Evolutionary conservation across 2,113 vertebrate genomes (phyloP), one percentile per base, ranked within the genome.

Genomic region (Coturnix japonica): DNA sequence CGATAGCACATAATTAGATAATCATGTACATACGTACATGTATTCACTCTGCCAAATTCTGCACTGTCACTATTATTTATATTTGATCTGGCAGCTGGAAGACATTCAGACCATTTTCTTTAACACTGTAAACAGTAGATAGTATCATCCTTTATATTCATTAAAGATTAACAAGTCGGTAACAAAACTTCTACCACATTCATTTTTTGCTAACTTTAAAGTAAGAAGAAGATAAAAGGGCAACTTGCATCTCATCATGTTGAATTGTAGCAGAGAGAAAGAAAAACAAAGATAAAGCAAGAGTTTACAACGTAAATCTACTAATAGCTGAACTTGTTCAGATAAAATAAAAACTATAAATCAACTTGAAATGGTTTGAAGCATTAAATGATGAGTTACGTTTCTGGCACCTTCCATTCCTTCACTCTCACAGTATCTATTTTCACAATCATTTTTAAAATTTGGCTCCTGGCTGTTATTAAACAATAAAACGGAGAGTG

Each of bases 81-180:
- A 73, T 81, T 92, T 76, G 14, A 73, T 79, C 83, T 85, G 91
- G 94, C 26, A 89, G 74, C 46, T 82, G 49, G 41, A 85, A 93
- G 54, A 91, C 46, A 71, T 6, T 63, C 46, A 73, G 19, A 71
- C 49, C 11, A 39, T 46, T 81, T 91, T 90, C 60, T 83, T 91
- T 88, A 71, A 64, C 79, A 88, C 26, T 47, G 56, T 78, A 90
- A 94, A 91, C 70, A 86, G 63, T 30, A 94, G 88, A 93, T 88
- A 86, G 46, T 26, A 94, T 90, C 81, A 90, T 43, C 28, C 49
- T 84, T 67, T 65, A 61, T 75, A 78, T 44, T 70, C 59, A 81
- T 67, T 71, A 74, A 85, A 91, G 87, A 87, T 85, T 77, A 94
- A 91, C 80, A 86, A 91, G 26, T 65, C 69, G 46, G 12, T 88